Conservation (phyloP, 2,888 invertebrate genomes). For the Mantis religiosa region DNA sequence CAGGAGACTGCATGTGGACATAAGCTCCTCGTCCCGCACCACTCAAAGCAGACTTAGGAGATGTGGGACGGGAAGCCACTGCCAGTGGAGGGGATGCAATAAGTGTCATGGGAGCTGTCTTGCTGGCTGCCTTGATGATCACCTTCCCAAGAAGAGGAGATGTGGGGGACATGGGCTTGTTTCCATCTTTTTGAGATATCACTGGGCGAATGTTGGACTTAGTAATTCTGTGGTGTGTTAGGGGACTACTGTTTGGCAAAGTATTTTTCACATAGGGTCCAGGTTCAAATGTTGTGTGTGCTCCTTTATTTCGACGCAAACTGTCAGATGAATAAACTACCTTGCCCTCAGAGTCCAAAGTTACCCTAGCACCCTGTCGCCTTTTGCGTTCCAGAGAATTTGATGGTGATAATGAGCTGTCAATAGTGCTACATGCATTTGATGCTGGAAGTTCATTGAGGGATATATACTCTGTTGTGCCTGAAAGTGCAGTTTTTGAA, state of each 20-base stretch:
- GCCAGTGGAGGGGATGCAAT: constrained; percentile 18
- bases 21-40: constrained; percentile 26
- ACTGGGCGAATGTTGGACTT: constrained; percentile 46
- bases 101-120: constrained; percentile 35
- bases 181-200: constrained; percentile 26
- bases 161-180: constrained; percentile 40
- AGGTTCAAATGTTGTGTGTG: constrained; percentile 79
- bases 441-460: constrained; percentile 67
- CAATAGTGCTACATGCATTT: constrained; percentile 23
- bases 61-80: constrained; percentile 16
- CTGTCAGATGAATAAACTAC: constrained; percentile 86
- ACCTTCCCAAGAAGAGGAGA: constrained; percentile 64
- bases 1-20: constrained; percentile 28
- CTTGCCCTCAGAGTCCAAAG: constrained; percentile 80
- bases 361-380: constrained; percentile 71
- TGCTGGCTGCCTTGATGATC: constrained; percentile 56
- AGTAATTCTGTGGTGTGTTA: constrained; percentile 45
- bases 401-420: constrained; percentile 25
- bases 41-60: constrained; percentile 19
- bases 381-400: constrained; percentile 53
- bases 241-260: constrained; percentile 43
- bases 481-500: not conserved
- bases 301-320: constrained; percentile 66
- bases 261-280: constrained; percentile 58
- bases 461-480: constrained; percentile 68